Conservation (phyloP, 2,888 invertebrate species). For the Orthonevra nobilis region DNA sequence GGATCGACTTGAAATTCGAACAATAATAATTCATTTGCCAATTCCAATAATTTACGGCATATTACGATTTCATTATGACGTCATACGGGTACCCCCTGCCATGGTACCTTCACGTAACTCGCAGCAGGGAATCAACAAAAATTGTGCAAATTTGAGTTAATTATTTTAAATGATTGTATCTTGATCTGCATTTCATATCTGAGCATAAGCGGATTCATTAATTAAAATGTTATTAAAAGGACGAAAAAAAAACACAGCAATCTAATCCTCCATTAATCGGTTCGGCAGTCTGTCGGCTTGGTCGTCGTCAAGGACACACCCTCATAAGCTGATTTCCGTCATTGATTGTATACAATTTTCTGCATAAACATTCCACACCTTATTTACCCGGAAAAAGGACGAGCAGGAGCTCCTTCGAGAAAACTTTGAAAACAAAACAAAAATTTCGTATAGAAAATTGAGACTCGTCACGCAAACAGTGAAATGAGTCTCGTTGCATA, state of each 20-base stretch:
- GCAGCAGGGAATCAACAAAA: no score
- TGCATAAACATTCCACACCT: constrained; percentile 58
- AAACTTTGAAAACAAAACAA: constrained; percentile 4
- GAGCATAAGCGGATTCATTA: no score
- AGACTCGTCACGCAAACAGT: constrained; percentile 44
- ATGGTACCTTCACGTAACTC: no score
- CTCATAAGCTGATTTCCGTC: constrained; percentile 28
- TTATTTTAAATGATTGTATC: no score
- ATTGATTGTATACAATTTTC: constrained; percentile 54
- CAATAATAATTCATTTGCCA: no score
- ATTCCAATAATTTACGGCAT: no score
- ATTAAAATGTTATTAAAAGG: constrained; percentile 37
- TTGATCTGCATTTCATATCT: no score
- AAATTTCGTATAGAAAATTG: constrained; percentile 39
- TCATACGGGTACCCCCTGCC: no score
- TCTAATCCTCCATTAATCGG: constrained; percentile 27
- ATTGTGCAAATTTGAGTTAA: no score
- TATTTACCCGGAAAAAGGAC: constrained; percentile 57
- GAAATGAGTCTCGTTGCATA: constrained; percentile 21
- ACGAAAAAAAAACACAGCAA: constrained; percentile 14
- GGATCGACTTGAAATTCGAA: no score
- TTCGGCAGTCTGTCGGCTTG: background rate
- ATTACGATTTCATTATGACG: no score
- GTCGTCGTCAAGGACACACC: constrained; percentile 23
- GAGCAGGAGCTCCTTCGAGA: constrained; percentile 30